Conservation (phyloP, 2,888 invertebrate genomes). For the Tortricodes alternella region DNA sequence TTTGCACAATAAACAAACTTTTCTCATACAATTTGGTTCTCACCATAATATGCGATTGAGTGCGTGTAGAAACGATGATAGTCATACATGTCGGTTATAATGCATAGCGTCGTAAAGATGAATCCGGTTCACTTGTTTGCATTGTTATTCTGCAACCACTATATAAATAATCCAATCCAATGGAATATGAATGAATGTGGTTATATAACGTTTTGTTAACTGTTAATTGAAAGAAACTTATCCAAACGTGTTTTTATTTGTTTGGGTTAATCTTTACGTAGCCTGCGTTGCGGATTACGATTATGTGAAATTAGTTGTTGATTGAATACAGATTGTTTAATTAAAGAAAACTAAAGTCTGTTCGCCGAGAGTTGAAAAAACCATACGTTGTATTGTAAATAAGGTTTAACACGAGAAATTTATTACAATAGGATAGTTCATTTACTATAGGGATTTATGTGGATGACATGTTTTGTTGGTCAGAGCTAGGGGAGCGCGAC, state of each 20-base stretch:
- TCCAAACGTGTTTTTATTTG: neutral
- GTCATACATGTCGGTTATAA: slow-evolving; percentile 37
- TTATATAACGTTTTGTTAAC: slow-evolving; percentile 5
- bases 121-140: slow-evolving; percentile 27
- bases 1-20: slow-evolving; percentile 65
- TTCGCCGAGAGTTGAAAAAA: no score
- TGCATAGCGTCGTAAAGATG: slow-evolving; percentile 31
- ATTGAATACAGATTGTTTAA: no score
- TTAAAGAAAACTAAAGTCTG: no score
- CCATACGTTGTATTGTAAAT: neutral
- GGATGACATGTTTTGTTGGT: slow-evolving; percentile 11
- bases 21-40: slow-evolving; percentile 71
- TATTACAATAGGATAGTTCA: no score
- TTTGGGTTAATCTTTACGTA: neutral
- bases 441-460: no score
- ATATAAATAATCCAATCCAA: neutral
- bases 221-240: slow-evolving; percentile 7
- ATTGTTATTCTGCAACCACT: slow-evolving; percentile 28
- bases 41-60: slow-evolving; percentile 58
- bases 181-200: slow-evolving; percentile 1
- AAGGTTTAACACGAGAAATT: no score
- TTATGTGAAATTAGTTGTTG: neutral
- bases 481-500: slow-evolving; percentile 77
- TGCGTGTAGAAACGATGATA: slow-evolving; percentile 55
- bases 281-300: neutral